A percentile compares a stretch with the other conserved stretches of the same genome.
Evolutionary conservation across 2,888 invertebrate genomes (phyloP).

Genomic region (Nomada lathburiana): DNA sequence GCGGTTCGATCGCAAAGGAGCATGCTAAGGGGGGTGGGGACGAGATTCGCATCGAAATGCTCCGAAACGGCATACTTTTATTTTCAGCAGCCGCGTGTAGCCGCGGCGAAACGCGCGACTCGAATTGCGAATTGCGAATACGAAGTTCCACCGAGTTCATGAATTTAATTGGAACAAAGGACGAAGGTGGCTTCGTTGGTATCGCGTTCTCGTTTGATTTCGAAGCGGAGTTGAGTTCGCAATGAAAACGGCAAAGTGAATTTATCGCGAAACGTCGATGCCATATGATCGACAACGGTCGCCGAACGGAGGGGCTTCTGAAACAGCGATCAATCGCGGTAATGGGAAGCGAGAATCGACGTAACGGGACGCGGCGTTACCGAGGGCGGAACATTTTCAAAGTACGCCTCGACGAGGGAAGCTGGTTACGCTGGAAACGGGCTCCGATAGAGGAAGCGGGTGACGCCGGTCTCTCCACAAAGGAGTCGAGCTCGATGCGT

Average conservation of each 20-base stretch:
- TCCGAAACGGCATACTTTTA: not conserved
- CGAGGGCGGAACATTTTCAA: conserved; percentile 31
- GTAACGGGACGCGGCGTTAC: conserved; percentile 29
- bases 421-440: conserved; percentile 49
- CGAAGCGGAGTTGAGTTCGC: not conserved
- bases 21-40: not conserved
- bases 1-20: conserved; percentile 26
- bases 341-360: conserved; percentile 42
- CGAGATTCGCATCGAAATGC: not conserved
- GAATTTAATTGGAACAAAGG: not conserved
- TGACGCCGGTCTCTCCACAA: conserved; percentile 54
- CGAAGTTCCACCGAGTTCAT: not conserved
- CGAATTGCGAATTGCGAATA: not conserved
- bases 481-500: conserved; percentile 48
- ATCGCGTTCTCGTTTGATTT: not conserved
- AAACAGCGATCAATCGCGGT: conserved; percentile 39
- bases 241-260: not conserved
- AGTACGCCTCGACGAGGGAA: conserved; percentile 19
- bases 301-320: conserved; percentile 9
- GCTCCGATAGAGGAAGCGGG: conserved; percentile 51
- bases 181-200: not conserved
- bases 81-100: too few species aligned
- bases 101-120: not conserved
- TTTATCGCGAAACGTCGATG: not conserved
- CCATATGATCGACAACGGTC: not conserved